A percentile compares a stretch with the other conserved stretches of the same genome.
Conservation (phyloP, 2,797 vertebrate genomes). For the Melanotaenia parkinsoni region DNA sequence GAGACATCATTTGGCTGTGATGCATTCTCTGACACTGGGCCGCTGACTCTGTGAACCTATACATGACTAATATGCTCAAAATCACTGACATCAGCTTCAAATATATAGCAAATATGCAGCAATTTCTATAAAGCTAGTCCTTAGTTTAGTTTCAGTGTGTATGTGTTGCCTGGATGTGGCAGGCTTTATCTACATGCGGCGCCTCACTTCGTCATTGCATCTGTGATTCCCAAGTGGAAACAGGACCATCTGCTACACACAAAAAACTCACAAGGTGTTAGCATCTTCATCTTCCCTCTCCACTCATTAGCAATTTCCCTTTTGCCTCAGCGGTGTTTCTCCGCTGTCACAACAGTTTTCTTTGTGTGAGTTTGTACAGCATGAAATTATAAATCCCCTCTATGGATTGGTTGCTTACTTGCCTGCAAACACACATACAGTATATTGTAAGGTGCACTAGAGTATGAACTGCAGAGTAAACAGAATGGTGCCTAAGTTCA, state of each 20-base stretch:
- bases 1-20: slow-evolving; percentile 47
- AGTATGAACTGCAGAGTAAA: slow-evolving; percentile 30
- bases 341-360: slow-evolving; percentile 33
- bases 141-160: slow-evolving; percentile 22
- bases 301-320: slow-evolving; percentile 71
- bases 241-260: slow-evolving; percentile 64
- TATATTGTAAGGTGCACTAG: slow-evolving; percentile 8
- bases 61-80: not conserved
- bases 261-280: slow-evolving; percentile 55
- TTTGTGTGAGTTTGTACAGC: slow-evolving; percentile 31
- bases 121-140: not conserved
- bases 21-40: slow-evolving; percentile 32
- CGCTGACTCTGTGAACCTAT: slow-evolving; percentile 23
- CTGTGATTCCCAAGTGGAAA: slow-evolving; percentile 56
- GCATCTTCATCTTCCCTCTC: slow-evolving; percentile 61
- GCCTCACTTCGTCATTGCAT: slow-evolving; percentile 39
- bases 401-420: slow-evolving; percentile 28
- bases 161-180: slow-evolving; percentile 15
- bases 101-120: not conserved
- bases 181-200: slow-evolving; percentile 50
- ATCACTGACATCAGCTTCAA: slow-evolving; percentile 2
- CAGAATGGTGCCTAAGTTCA: slow-evolving; percentile 51
- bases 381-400: slow-evolving; percentile 40
- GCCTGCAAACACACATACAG: slow-evolving; percentile 1
- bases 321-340: slow-evolving; percentile 40